These are phyloP conservation scores for Lytechinus variegatus DNA, from an alignment of 35 echinoderm and acorn worm species.

Conservation along the genomic window DNA sequence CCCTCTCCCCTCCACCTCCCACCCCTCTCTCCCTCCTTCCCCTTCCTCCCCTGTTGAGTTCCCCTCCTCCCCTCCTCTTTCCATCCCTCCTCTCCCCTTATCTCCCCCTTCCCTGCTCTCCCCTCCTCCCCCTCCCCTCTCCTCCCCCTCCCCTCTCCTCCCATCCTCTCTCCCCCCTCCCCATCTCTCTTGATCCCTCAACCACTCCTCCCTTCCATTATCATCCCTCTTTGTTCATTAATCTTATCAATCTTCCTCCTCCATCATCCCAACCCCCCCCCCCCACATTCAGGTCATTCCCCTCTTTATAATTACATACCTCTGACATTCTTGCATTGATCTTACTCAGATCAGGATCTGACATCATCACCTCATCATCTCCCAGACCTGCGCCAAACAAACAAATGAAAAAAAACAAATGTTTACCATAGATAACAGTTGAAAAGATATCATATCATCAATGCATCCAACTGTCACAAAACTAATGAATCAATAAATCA, in stretches of 20 bases:
- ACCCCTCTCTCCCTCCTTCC: too few species aligned
- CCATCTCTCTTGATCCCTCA: too few species aligned
- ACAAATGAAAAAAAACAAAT: background rate
- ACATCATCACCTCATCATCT: constrained; percentile 26
- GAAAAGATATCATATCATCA: background rate
- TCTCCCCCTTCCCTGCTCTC: background rate
- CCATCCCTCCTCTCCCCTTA: too few species aligned
- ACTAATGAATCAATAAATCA: background rate
- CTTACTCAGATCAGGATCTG: constrained; percentile 49
- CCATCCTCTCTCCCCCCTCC: background rate
- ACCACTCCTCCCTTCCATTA: background rate
- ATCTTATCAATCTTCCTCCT: too few species aligned
- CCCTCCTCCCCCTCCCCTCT: background rate
- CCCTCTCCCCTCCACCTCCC: too few species aligned
- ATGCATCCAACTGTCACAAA: background rate
- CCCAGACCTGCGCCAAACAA: constrained; percentile 5
- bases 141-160: background rate
- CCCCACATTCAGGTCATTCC: background rate
- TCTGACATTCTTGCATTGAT: constrained; percentile 52
- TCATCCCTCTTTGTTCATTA: background rate
- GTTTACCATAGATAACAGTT: background rate
- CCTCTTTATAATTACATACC: background rate
- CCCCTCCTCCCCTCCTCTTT: too few species aligned
- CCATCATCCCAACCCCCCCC: background rate
- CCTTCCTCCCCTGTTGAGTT: too few species aligned